Conservation (phyloP, 1,140 invertebrate species). For the Orius insidiosus region DNA sequence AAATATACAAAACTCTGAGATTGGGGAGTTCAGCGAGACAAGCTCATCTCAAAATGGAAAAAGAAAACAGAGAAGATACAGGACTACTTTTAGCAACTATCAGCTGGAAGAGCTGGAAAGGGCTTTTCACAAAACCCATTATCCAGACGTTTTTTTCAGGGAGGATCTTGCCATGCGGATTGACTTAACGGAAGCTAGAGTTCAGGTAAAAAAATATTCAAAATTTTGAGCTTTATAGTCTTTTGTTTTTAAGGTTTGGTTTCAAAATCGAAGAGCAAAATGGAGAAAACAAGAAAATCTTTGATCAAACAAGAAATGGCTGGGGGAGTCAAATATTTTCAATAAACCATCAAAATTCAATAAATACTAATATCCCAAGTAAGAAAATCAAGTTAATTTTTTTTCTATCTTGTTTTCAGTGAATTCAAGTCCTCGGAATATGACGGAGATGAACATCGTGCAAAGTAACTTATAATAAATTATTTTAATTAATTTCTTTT, state of each 20-base stretch:
- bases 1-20: conserved; percentile 1
- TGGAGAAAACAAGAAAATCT: conserved; percentile 61
- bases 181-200: conserved; percentile 82
- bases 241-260: conserved; percentile 44
- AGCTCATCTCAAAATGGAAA: conserved; percentile 16
- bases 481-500: background rate
- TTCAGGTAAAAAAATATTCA: conserved; percentile 52
- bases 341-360: conserved; percentile 10
- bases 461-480: background rate
- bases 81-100: conserved; percentile 84
- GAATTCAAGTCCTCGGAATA: conserved; percentile 13
- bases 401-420: conserved; percentile 7
- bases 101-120: conserved; percentile 88
- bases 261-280: conserved; percentile 66
- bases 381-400: conserved; percentile 1
- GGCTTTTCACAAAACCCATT: conserved; percentile 90
- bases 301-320: conserved; percentile 19
- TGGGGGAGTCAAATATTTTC: background rate
- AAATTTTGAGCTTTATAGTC: background rate
- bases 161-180: conserved; percentile 75
- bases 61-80: conserved; percentile 23
- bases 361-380: conserved; percentile 15
- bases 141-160: conserved; percentile 86
- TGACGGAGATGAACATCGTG: conserved; percentile 3
- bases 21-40: conserved; percentile 3